These are phyloP conservation scores for Globia sparganii DNA, from an alignment of 2,888 invertebrate species.

Conservation along the genomic window DNA sequence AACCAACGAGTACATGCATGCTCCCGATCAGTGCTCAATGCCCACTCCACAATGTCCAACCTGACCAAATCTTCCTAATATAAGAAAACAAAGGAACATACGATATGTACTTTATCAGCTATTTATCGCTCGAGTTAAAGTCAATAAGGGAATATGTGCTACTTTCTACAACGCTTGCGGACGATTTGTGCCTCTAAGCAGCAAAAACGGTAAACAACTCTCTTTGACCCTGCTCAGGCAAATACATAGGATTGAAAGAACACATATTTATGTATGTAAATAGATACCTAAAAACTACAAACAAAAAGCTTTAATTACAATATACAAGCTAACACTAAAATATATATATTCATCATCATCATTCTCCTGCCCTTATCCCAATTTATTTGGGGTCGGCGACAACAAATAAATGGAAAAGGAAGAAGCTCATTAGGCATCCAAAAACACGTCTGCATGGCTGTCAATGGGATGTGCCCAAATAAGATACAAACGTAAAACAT, in stretches of 20 bases:
- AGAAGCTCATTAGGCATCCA: too few species aligned
- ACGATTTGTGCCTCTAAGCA: background rate
- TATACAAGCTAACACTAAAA: too few species aligned
- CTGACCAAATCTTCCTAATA: background rate
- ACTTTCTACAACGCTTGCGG: slow-evolving; percentile 27
- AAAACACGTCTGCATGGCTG: too few species aligned
- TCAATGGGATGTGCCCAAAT: too few species aligned
- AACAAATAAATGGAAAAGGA: too few species aligned
- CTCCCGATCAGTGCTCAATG: background rate
- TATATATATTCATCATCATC: too few species aligned
- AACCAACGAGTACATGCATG: background rate
- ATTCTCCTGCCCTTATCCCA: too few species aligned
- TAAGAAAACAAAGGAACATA: slow-evolving; percentile 25
- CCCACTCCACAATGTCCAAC: background rate
- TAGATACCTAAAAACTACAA: too few species aligned
- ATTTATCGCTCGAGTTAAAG: slow-evolving; percentile 20
- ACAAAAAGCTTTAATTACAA: too few species aligned
- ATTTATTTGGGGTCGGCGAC: too few species aligned
- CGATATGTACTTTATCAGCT: slow-evolving; percentile 15
- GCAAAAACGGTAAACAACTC: background rate
- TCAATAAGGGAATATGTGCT: slow-evolving; percentile 28
- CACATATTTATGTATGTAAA: too few species aligned
- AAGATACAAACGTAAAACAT: background rate
- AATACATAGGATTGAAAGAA: background rate
- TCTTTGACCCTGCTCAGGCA: background rate